These are phyloP conservation scores for Spondyliosoma cantharus DNA, from an alignment of 2,797 vertebrate species.

Conservation along the genomic window DNA sequence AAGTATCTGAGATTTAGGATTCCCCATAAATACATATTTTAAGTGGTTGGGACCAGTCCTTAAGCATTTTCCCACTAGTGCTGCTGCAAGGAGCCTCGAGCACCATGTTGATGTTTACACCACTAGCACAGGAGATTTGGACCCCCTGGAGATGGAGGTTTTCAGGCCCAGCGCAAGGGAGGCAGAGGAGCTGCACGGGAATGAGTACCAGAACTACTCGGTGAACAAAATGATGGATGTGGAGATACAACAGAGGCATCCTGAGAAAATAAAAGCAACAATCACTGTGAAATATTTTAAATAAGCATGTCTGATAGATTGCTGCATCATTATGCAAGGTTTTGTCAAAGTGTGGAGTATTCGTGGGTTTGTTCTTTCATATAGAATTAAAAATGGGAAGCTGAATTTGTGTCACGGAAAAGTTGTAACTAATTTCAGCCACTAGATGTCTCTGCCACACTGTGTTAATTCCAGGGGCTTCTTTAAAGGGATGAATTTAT, in stretches of 20 bases:
- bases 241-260: background rate
- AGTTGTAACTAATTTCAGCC: constrained; percentile 40
- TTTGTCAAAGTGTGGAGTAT: background rate
- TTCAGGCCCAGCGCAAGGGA: too few species aligned
- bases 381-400: background rate
- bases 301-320: background rate
- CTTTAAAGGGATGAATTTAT: background rate
- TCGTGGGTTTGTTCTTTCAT: background rate
- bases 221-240: background rate
- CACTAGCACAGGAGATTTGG: too few species aligned
- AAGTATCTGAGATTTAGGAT: too few species aligned
- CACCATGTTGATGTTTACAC: too few species aligned
- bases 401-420: background rate
- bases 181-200: too few species aligned
- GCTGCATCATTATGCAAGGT: background rate
- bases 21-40: too few species aligned
- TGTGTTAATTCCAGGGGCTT: constrained; percentile 19
- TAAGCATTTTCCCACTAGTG: too few species aligned
- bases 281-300: background rate
- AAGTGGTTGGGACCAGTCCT: too few species aligned
- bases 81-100: too few species aligned
- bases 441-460: constrained; percentile 79
- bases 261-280: too few species aligned
- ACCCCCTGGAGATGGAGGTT: too few species aligned
- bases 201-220: background rate